These are phyloP conservation scores for Calliphora vomitoria DNA, from an alignment of 2,888 invertebrate genomes.

Conservation along the genomic window DNA sequence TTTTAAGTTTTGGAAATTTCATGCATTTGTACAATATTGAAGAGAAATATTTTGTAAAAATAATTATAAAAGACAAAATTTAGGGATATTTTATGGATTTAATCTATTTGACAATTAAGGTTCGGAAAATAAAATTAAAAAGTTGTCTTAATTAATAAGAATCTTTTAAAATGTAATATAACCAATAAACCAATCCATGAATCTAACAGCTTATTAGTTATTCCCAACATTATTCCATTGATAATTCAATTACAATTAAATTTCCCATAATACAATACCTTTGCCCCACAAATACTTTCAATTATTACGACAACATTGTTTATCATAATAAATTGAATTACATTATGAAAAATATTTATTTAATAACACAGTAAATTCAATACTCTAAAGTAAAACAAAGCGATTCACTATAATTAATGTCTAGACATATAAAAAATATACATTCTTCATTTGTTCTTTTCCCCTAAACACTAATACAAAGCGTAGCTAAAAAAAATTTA, in stretches of 20 bases:
- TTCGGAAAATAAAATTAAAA: no score
- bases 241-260: not conserved
- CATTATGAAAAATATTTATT: conserved; percentile 11
- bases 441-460: not conserved
- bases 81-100: no score
- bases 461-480: conserved; percentile 7
- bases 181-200: no score
- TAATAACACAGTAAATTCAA: not conserved
- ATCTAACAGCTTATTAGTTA: no score
- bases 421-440: conserved; percentile 36
- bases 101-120: no score
- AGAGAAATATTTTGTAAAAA: no score
- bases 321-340: not conserved
- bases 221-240: no score
- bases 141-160: no score
- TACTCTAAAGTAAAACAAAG: conserved; percentile 19
- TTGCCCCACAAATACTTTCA: not conserved
- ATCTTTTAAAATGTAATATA: no score
- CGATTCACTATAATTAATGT: conserved; percentile 49
- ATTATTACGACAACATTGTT: not conserved
- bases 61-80: no score
- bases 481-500: not conserved
- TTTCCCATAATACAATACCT: not conserved
- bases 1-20: no score
- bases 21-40: no score